Evolutionary conservation across 2,888 invertebrate species (phyloP).

Genomic region (Eudasyphora cyanicolor): DNA sequence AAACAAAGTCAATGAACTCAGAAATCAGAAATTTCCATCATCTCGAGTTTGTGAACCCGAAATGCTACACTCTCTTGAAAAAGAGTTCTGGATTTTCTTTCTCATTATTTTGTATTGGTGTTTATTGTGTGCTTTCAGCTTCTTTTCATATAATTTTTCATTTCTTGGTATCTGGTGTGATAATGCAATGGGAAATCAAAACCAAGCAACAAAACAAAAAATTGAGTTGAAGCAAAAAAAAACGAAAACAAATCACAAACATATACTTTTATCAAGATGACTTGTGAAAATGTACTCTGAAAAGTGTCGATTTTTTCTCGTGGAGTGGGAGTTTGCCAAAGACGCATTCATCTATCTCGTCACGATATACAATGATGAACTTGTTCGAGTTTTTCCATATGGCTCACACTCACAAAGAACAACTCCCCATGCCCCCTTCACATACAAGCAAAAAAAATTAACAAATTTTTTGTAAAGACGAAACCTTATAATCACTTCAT

Average conservation of each 20-base stretch:
- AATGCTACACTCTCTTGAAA: conserved; percentile 10
- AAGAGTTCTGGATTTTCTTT: neutral
- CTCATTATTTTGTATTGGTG: neutral
- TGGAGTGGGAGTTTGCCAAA: neutral
- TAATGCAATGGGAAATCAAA: conserved; percentile 8
- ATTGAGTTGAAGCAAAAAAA: neutral
- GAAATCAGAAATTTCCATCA: neutral
- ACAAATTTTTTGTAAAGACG: neutral
- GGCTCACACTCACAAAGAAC: too few species aligned
- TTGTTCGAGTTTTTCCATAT: neutral
- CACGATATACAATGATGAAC: neutral
- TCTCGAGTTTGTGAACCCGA: neutral
- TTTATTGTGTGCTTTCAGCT: neutral
- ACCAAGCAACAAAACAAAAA: neutral
- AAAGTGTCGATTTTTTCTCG: neutral
- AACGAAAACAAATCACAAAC: neutral
- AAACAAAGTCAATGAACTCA: neutral
- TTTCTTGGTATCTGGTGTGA: neutral
- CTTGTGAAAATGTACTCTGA: neutral
- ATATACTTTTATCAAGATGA: neutral
- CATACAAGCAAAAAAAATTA: neutral
- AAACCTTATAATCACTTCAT: conserved; percentile 18
- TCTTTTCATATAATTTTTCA: neutral
- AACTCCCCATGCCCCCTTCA: neutral
- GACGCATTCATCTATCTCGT: neutral